Evolutionary conservation across 2,113 vertebrate genomes (phyloP).

Genomic region (Apeltes quadracus): DNA sequence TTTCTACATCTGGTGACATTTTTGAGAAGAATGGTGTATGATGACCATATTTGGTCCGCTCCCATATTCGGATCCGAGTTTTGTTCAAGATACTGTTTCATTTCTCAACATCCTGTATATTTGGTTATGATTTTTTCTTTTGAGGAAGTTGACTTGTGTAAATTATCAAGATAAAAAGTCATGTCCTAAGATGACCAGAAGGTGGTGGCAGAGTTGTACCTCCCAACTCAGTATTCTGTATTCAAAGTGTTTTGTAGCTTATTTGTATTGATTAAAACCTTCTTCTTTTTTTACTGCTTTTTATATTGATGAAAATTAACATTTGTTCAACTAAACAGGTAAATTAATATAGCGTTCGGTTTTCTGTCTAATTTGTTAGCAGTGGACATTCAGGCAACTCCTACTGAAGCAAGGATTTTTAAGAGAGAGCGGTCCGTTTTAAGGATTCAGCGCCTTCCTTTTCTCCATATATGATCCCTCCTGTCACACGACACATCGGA

Average conservation of each 20-base stretch:
- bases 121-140: neutral
- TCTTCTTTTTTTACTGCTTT: slow-evolving; percentile 47
- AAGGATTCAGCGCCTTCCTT: neutral
- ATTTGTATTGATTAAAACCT: slow-evolving; percentile 59
- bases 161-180: slow-evolving; percentile 31
- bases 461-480: neutral
- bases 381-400: neutral
- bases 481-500: neutral
- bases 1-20: slow-evolving; percentile 1
- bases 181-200: slow-evolving; percentile 51
- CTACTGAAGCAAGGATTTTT: neutral
- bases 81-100: slow-evolving; percentile 3
- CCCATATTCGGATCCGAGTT: neutral
- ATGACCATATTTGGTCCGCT: neutral
- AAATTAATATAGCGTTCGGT: neutral
- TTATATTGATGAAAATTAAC: neutral
- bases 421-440: neutral
- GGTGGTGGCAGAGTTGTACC: slow-evolving; percentile 57
- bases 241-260: slow-evolving; percentile 54
- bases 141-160: slow-evolving; percentile 37
- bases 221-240: slow-evolving; percentile 1
- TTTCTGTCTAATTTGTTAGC: neutral
- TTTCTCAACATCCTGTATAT: slow-evolving; percentile 36
- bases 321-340: neutral
- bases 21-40: neutral